phyloP scores from a whole-genome alignment of 92 coral and sea anemone genomes.

The Diadumene lineata region DNA sequence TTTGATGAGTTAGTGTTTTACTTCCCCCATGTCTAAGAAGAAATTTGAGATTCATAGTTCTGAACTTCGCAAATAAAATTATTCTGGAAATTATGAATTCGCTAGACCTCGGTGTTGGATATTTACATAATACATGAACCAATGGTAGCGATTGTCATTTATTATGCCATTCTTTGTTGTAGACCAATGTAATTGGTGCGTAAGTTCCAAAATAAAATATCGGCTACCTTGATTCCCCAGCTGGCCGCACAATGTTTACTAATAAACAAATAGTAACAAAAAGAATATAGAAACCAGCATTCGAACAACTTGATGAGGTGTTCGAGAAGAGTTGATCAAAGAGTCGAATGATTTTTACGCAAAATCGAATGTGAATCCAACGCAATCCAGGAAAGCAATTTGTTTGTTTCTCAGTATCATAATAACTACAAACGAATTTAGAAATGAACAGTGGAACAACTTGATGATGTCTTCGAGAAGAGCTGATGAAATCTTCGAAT shows the following conservation, averaged over 20 bases:
- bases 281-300: not conserved
- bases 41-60: slow-evolving; percentile 1
- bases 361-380: not conserved
- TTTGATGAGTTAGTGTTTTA: not conserved
- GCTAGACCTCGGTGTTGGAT: slow-evolving; percentile 17
- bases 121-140: slow-evolving; percentile 69
- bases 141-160: slow-evolving; percentile 52
- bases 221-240: slow-evolving; percentile 12
- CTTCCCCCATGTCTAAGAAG: not conserved
- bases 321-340: not conserved
- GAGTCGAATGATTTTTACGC: not conserved
- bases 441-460: not conserved
- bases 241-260: slow-evolving; percentile 10
- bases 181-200: slow-evolving; percentile 72
- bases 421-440: not conserved
- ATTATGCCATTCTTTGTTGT: slow-evolving; percentile 55
- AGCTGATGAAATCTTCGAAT: too few species aligned
- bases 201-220: slow-evolving; percentile 18
- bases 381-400: too few species aligned
- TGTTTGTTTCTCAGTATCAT: too few species aligned
- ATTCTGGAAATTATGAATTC: slow-evolving; percentile 50
- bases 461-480: not conserved
- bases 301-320: not conserved
- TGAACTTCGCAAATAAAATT: slow-evolving; percentile 28
- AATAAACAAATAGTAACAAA: not conserved